Evolutionary conservation across 2,797 vertebrate genomes (phyloP).

Genomic region (Pteronotus mesoamericanus): DNA sequence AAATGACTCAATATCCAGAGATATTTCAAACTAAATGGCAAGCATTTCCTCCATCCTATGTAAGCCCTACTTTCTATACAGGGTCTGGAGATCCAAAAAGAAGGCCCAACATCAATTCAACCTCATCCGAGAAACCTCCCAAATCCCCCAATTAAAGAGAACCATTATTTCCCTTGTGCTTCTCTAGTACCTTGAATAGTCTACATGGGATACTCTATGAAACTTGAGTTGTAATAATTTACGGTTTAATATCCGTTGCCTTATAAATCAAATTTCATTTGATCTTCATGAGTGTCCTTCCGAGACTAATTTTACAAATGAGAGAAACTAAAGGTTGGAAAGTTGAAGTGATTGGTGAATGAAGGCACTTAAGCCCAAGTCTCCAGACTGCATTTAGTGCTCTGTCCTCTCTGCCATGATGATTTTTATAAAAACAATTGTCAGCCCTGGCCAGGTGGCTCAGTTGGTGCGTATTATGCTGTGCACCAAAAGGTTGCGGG

Average conservation of each 20-base stretch:
- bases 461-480: not conserved
- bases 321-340: not conserved
- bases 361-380: not conserved
- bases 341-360: not conserved
- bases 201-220: not conserved
- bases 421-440: not conserved
- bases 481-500: not conserved
- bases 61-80: not conserved
- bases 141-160: not conserved
- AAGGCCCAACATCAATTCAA: not conserved
- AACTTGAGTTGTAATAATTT: not conserved
- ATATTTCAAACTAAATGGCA: not conserved
- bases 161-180: not conserved
- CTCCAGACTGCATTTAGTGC: not conserved
- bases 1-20: not conserved
- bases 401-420: not conserved
- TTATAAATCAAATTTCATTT: not conserved
- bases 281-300: not conserved
- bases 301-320: not conserved
- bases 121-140: not conserved
- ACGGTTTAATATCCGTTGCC: not conserved
- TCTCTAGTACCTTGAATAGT: not conserved
- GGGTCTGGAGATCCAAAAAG: not conserved
- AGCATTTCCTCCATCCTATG: not conserved
- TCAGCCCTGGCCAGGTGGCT: not conserved